These are phyloP conservation scores for Chaitophorus viminalis DNA, from an alignment of 2,888 invertebrate genomes.

Conservation along the genomic window DNA sequence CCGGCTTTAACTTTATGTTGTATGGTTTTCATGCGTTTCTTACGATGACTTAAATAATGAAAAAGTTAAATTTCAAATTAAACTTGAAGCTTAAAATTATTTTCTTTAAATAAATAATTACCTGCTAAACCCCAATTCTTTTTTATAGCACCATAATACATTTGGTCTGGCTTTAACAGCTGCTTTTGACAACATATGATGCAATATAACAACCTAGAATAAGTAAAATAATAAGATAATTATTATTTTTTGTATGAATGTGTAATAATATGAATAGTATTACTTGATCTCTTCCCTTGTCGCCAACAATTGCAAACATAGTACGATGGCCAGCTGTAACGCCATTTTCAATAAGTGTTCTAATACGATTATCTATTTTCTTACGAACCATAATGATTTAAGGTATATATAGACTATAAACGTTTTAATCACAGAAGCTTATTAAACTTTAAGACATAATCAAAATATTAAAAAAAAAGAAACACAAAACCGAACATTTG, in stretches of 20 bases:
- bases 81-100: constrained; percentile 69
- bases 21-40: constrained; percentile 87
- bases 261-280: background rate
- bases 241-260: constrained; percentile 17
- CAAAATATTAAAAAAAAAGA: background rate
- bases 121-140: constrained; percentile 92
- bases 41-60: constrained; percentile 77
- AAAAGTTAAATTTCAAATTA: background rate
- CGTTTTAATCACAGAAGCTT: background rate
- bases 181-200: constrained; percentile 97
- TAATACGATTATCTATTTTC: constrained; percentile 96
- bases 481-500: background rate
- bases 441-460: background rate
- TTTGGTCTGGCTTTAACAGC: constrained; percentile 91
- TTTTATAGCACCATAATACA: constrained; percentile 98
- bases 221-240: constrained; percentile 58
- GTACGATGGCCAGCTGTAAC: constrained; percentile 89
- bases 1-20: constrained; percentile 88
- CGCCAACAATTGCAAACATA: constrained; percentile 94
- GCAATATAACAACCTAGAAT: constrained; percentile 88
- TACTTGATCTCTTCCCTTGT: constrained; percentile 95
- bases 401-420: background rate
- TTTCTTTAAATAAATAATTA: constrained; percentile 66
- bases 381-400: constrained; percentile 79
- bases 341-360: constrained; percentile 97